Base-by-base conservation (phyloP, 1,140 invertebrate species). In the Nasonia longicornis region DNA sequence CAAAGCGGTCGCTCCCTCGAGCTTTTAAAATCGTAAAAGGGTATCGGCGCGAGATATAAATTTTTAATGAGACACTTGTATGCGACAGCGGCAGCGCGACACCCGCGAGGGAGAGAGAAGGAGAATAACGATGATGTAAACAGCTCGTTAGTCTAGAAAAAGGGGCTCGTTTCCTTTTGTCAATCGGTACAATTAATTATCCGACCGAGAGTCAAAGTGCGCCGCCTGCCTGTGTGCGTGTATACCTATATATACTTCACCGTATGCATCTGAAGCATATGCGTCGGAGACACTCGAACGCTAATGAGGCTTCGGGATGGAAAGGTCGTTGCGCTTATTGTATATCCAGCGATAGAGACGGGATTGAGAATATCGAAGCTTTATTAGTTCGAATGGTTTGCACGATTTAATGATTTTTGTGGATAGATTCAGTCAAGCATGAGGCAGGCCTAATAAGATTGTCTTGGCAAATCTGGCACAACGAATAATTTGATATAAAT, bases 51-150 rank as follows among this genome's bases (percentile, higher is more conserved):
- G 26, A 3, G 38, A 66, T 72, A 78, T 75, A 79, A 79, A 75
- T 79, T 79, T 82, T 82, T 82, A 79, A 82, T 29, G 81, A 79
- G 77, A 48, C 45, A 71, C 64, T 82, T 71, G 71, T 75, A 26
- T 20, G 22, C 26, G 31, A 35, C 31, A 31, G 3, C 69, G 52
- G 48, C n/a, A 20, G 12, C 6, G 22, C 22, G 45, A 73, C n/a
- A 73, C 26, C 26, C 31, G 29, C 42, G 20, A 31, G 31, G 71
- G 48, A 67, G 8, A 48, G 75, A 64, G 20, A 22, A 14, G 76
- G 31, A 74, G 10, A 67, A 80, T 31, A 66, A 80, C 67, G 31
- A 81, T 77, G 66, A 64, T 77, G 75, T 73, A 73, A 82, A 78
- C 70, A 74, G 70, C 80, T 78, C 76, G 75, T 82, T 78, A 82